These are phyloP conservation scores for Parotocinclus haroldoi DNA, from an alignment of 2,797 vertebrate genomes.

Conservation along the genomic window DNA sequence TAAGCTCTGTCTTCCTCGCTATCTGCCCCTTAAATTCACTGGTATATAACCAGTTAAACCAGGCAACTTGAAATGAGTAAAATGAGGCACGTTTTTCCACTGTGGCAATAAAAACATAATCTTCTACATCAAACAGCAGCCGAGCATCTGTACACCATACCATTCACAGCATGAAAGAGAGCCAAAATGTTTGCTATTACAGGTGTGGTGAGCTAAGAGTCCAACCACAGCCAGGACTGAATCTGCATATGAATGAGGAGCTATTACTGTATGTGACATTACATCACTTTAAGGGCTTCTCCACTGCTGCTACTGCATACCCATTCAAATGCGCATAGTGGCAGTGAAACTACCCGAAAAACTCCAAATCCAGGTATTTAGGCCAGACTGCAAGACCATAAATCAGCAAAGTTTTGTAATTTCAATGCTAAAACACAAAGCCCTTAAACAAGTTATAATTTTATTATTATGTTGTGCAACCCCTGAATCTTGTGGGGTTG, in stretches of 20 bases:
- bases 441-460: too few species aligned
- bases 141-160: slow-evolving; percentile 26
- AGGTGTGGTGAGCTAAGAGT: slow-evolving; percentile 40
- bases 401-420: too few species aligned
- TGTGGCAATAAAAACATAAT: slow-evolving; percentile 25
- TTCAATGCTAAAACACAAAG: too few species aligned
- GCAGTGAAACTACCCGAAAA: background rate
- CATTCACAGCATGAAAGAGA: slow-evolving; percentile 34
- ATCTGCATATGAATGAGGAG: slow-evolving; percentile 50
- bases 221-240: slow-evolving; percentile 34
- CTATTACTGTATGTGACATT: slow-evolving; percentile 47
- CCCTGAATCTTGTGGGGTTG: too few species aligned
- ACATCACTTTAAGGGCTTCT: slow-evolving; percentile 36
- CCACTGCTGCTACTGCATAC: slow-evolving; percentile 11
- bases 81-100: slow-evolving; percentile 17
- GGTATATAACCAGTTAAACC: too few species aligned
- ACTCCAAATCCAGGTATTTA: too few species aligned
- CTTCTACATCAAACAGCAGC: slow-evolving; percentile 14
- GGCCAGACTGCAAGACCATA: too few species aligned
- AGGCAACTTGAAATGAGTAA: too few species aligned
- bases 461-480: too few species aligned
- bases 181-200: slow-evolving; percentile 38
- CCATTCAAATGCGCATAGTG: slow-evolving; percentile 1
- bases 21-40: background rate
- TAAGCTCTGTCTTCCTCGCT: background rate